A percentile compares a stretch with the other conserved stretches of the same genome.
Conservation (phyloP, 2,113 vertebrate species). For the Amblyopsis rosae region DNA sequence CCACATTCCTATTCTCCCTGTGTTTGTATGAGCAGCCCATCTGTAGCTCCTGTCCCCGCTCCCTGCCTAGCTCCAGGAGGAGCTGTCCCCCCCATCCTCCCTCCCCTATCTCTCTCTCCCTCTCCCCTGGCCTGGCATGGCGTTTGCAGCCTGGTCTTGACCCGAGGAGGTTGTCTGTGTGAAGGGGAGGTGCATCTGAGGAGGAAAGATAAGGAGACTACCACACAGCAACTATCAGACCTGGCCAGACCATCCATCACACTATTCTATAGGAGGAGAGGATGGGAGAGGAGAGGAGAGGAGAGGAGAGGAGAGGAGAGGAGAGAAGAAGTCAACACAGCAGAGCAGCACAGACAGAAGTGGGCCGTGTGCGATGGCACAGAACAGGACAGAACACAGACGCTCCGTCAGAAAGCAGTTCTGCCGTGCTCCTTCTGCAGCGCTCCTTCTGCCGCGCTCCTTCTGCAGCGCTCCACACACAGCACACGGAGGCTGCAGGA, state of each 20-base stretch:
- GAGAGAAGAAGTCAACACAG: neutral
- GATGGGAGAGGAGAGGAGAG: neutral
- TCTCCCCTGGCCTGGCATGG: too few species aligned
- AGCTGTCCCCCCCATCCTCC: neutral
- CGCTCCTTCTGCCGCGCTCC: neutral
- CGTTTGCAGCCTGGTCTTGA: neutral
- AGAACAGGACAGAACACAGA: neutral
- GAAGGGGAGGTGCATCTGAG: neutral
- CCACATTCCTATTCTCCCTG: too few species aligned
- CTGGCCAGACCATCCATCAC: slow-evolving; percentile 55
- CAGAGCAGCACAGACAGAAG: neutral
- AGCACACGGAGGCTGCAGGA: slow-evolving; percentile 57
- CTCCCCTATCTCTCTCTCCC: neutral
- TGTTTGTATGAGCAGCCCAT: too few species aligned
- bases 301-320: neutral
- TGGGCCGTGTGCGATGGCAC: neutral
- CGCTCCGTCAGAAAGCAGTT: slow-evolving; percentile 13
- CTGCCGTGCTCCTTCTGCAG: slow-evolving; percentile 13
- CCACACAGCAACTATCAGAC: slow-evolving; percentile 55
- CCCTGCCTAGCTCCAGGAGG: neutral
- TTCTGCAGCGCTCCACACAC: neutral
- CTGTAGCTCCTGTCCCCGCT: too few species aligned
- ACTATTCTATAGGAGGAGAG: slow-evolving; percentile 4
- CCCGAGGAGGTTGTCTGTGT: slow-evolving; percentile 29
- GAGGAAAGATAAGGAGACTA: slow-evolving; percentile 24